Evolutionary conservation across 2,113 vertebrate genomes (phyloP), one percentile per base, ranked within the genome.

Genomic region (Pyxicephalus adspersus): DNA sequence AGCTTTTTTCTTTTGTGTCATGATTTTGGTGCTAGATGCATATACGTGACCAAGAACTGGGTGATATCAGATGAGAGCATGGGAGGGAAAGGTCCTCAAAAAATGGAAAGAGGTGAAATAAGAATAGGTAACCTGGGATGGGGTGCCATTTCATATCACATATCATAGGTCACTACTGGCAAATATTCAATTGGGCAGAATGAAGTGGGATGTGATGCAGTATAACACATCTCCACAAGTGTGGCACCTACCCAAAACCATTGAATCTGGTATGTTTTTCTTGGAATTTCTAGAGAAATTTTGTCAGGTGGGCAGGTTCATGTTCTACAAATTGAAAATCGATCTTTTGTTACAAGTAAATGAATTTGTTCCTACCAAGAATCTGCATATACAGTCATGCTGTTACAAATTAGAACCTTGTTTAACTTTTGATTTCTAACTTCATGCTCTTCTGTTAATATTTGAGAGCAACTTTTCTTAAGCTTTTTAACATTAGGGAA

Each of bases 191-290:
- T 50, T 20, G 38, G 20, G 73, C 25, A 64, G 58, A 63, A 38
- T 20, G 58, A 18, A 76, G 63, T 63, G 20, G 64, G 20, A 34
- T 76, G 58, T 63, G 51, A 76, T 19, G 8, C 45, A 76, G 50
- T 50, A 76, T 61, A 76, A 51, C 57, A 64, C 58, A 64, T 22
- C 29, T 15, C 34, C 50, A 28, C 73, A 76, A 31, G 73, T 76
- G 73, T 76, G 73, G 73, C 73, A 63, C 34, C 4, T 16, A 61
- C 73, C 73, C 73, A 76, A 76, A 76, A 74, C 34, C 71, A 74
- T 74, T 29, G n/a, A 2, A 60, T n/a, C 31, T 75, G 72, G 61
- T 75, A 61, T 61, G 73, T 64, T 76, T 63, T 76, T 63, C 73
- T 76, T 76, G 73, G 71, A 76, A 51, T 64, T 64, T 23, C 34